A percentile compares a stretch with the other conserved stretches of the same genome.
Evolutionary conservation across 2,797 vertebrate genomes (phyloP).

Genomic region (Sebastes diploproa): DNA sequence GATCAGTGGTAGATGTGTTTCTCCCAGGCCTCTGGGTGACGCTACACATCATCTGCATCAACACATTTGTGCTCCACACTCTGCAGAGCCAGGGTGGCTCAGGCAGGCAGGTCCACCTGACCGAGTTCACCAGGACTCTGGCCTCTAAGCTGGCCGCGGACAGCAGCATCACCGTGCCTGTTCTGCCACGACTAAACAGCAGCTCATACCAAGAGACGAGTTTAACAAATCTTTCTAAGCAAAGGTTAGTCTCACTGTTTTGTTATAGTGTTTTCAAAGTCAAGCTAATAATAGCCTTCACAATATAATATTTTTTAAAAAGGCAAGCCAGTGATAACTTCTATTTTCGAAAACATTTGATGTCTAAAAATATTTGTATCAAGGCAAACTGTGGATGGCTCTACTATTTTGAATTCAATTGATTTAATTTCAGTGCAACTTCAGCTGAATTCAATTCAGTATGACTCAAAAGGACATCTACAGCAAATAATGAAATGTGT

Average conservation of each 20-base stretch:
- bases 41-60: slow-evolving; percentile 73
- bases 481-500: not conserved
- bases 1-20: slow-evolving; percentile 40
- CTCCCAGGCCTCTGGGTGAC: slow-evolving; percentile 72
- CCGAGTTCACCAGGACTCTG: slow-evolving; percentile 66
- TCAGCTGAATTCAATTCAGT: not conserved
- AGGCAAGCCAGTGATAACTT: not conserved
- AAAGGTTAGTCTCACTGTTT: slow-evolving; percentile 42
- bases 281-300: not conserved
- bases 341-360: not conserved
- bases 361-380: not conserved
- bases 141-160: slow-evolving; percentile 64
- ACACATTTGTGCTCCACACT: slow-evolving; percentile 74
- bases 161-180: slow-evolving; percentile 41
- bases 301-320: not conserved
- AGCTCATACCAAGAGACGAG: slow-evolving; percentile 40
- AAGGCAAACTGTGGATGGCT: not conserved
- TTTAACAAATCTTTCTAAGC: slow-evolving; percentile 6
- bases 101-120: slow-evolving; percentile 35
- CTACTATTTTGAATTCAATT: not conserved
- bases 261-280: not conserved
- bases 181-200: slow-evolving; percentile 56
- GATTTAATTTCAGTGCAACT: not conserved
- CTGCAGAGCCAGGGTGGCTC: slow-evolving; percentile 57
- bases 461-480: not conserved